Conservation (phyloP, 1,140 invertebrate species). For the Drosophila sp. region DNA sequence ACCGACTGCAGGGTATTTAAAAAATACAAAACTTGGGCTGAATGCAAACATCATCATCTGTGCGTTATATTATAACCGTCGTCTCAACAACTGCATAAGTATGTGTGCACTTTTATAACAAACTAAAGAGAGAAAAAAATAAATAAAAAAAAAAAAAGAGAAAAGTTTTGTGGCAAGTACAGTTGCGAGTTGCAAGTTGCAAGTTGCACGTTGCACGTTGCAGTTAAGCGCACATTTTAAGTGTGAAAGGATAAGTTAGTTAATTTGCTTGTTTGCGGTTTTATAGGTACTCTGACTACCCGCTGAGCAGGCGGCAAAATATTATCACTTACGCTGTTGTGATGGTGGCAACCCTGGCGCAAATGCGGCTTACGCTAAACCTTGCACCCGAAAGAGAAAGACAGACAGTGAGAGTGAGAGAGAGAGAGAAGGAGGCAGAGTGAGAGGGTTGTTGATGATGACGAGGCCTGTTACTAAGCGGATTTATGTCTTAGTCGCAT, state of each 20-base stretch:
- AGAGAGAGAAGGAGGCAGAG: not conserved
- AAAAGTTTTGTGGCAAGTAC: slow-evolving; percentile 45
- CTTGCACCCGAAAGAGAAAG: not conserved
- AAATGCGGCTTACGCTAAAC: slow-evolving; percentile 29
- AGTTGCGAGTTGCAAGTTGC: slow-evolving; percentile 28
- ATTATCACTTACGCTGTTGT: slow-evolving; percentile 20
- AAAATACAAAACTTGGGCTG: slow-evolving; percentile 11
- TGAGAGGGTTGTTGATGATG: too few species aligned
- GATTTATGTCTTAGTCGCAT: slow-evolving; percentile 40
- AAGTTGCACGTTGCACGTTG: slow-evolving; percentile 11
- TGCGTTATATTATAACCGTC: slow-evolving; percentile 44
- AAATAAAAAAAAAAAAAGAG: not conserved
- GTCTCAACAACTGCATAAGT: slow-evolving; percentile 7
- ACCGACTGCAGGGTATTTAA: slow-evolving; percentile 23
- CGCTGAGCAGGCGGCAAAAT: slow-evolving; percentile 27
- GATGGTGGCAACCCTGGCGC: slow-evolving; percentile 27
- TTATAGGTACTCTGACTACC: too few species aligned
- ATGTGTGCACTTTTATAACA: slow-evolving; percentile 16
- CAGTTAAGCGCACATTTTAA: too few species aligned
- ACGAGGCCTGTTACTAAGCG: slow-evolving; percentile 26
- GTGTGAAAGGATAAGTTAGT: slow-evolving; percentile 42
- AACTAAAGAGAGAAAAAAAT: not conserved
- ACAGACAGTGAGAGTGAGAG: not conserved
- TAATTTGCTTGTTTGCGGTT: slow-evolving; percentile 59
- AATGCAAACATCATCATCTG: slow-evolving; percentile 60